Percentiles rank a stretch among this genome's conserved stretches.
Conservation (phyloP, 2,888 invertebrate genomes). For the Drosophila algonquin region DNA sequence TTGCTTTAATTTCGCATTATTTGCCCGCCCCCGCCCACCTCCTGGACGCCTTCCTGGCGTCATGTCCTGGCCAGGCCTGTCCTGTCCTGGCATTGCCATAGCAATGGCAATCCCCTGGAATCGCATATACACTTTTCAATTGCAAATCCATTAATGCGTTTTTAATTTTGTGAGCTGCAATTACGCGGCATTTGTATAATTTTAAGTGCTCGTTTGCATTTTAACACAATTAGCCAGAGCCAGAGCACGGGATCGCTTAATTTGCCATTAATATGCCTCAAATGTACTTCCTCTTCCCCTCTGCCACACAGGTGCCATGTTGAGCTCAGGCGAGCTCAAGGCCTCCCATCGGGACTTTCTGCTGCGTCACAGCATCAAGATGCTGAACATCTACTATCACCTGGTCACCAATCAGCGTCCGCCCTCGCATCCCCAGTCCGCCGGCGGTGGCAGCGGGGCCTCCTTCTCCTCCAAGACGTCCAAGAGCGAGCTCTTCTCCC, state of each 20-base stretch:
- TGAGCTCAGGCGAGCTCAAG: constrained; percentile 56
- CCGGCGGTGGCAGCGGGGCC: neutral
- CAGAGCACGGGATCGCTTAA: constrained; percentile 45
- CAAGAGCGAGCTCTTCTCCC: constrained; percentile 79
- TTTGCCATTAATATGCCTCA: constrained; percentile 64
- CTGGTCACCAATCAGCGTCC: constrained; percentile 83
- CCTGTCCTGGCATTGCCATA: constrained; percentile 13
- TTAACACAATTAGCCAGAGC: constrained; percentile 64
- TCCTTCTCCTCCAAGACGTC: constrained; percentile 65
- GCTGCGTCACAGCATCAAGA: constrained; percentile 82
- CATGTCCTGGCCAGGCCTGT: too few species aligned
- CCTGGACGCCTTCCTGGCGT: constrained; percentile 31
- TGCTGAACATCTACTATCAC: constrained; percentile 84
- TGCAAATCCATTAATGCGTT: constrained; percentile 65
- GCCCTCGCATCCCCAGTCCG: constrained; percentile 46
- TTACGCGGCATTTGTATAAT: constrained; percentile 61
- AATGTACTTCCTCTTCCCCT: constrained; percentile 11
- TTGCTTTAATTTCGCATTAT: constrained; percentile 71
- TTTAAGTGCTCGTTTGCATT: constrained; percentile 55
- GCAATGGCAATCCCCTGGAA: constrained; percentile 20
- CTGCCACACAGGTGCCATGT: constrained; percentile 57
- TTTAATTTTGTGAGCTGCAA: constrained; percentile 65
- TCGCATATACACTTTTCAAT: constrained; percentile 31
- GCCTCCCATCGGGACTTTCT: constrained; percentile 73
- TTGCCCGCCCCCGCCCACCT: constrained; percentile 36